phyloP scores from a whole-genome alignment of 2,113 vertebrate genomes.

The Hippocampus comes region DNA sequence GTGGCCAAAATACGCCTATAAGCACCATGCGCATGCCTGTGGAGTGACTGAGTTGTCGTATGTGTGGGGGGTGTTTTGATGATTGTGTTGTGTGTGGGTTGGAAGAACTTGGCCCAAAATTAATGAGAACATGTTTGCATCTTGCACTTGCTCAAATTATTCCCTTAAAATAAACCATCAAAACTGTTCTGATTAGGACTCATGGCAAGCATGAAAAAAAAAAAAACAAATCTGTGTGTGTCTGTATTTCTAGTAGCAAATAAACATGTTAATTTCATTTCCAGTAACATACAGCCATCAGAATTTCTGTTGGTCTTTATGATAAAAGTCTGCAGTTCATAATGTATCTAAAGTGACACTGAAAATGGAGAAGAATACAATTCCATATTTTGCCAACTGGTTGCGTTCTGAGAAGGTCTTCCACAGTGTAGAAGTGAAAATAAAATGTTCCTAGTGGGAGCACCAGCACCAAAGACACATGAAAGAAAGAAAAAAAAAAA shows the following conservation, averaged over 20 bases:
- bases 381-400: not conserved
- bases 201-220: not conserved
- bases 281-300: not conserved
- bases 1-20: conserved; percentile 48
- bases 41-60: conserved; percentile 38
- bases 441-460: not conserved
- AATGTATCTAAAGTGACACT: conserved; percentile 3
- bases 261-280: conserved; percentile 4
- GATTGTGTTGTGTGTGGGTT: conserved; percentile 33
- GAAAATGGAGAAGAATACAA: not conserved
- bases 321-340: not conserved
- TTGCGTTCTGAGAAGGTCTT: not conserved
- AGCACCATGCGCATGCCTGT: conserved; percentile 47
- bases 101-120: conserved; percentile 38
- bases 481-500: not conserved
- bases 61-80: conserved; percentile 18
- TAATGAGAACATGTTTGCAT: conserved; percentile 44
- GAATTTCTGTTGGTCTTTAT: not conserved
- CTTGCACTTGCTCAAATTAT: conserved; percentile 27
- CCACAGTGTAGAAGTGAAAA: not conserved
- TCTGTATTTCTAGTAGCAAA: not conserved
- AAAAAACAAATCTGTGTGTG: not conserved
- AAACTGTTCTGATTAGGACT: conserved; percentile 28
- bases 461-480: not conserved
- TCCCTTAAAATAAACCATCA: conserved; percentile 22